Base-by-base conservation (phyloP, 2,113 vertebrate species). In the Xiphophorus couchianus region DNA sequence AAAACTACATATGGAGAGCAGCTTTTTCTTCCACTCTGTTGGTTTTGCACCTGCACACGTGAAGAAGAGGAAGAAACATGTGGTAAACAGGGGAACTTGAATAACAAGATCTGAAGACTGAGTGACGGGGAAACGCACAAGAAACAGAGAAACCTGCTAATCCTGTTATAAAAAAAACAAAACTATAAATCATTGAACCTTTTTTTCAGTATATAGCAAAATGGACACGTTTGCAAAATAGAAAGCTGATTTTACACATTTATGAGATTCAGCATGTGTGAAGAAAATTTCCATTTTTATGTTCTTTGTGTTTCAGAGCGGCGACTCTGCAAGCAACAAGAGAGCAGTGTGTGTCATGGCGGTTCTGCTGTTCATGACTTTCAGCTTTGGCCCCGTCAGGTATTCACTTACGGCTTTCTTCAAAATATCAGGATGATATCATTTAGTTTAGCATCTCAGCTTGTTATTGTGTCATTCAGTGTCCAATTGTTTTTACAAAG, bases 361-460 rank as follows among this genome's bases (percentile, higher is more conserved):
- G 15, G 82, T 97, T 31, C 94, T 98, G 54, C 92, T 97, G 30
- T 97, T 97, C 89, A 91, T 98, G 74, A 95, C 96, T 73, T 97
- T 97, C 91, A 97, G 95, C 93, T 97, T 96, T 9, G 95, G 96
- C 37, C 96, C 97, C 0, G 93, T 95, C 90, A 97, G 97, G 97
- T 97, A 91, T 19, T 42, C 15, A 3, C 8, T 31, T 6, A 25
- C 0, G 15, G 12, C 62, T 6, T 5, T 33, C 54, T 17, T 66
- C 35, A 27, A 13, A 25, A n/a, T 35, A 27, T 37, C 27, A 35
- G 35, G 35, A 35, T 35, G 35, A 35, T 12, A 37, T 37, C 29
- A 62, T 62, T 37, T 66, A 25, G 14, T n/a, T 35, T 66, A 19
- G 1, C 17, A 64, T 22, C 30, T 11, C 14, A 22, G 13, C 19